Percentiles rank a stretch among this genome's conserved stretches.
Conservation (phyloP, 2,888 invertebrate genomes). For the Drosophila parthenogenetica region DNA sequence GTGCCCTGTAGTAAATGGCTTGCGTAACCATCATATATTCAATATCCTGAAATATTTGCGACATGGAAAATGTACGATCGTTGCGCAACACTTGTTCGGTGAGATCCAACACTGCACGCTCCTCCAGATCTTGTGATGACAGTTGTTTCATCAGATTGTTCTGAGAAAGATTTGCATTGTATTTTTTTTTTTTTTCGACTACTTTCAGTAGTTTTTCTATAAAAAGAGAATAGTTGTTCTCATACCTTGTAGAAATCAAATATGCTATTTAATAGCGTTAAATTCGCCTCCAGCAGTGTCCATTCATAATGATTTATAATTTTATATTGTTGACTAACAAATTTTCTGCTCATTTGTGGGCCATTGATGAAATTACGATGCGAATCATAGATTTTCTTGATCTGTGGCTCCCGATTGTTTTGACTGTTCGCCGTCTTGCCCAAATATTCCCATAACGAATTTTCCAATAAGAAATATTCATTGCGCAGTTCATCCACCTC, state of each 20-base stretch:
- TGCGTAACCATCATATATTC: conserved; percentile 88
- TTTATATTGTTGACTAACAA: conserved; percentile 73
- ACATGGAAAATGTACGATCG: conserved; percentile 86
- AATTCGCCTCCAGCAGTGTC: conserved; percentile 87
- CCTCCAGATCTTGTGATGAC: conserved; percentile 84
- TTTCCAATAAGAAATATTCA: conserved; percentile 87
- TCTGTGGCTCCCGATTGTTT: conserved; percentile 72
- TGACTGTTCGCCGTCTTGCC: conserved; percentile 64
- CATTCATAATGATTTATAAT: conserved; percentile 87
- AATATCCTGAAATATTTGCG: conserved; percentile 87
- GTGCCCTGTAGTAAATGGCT: conserved; percentile 88
- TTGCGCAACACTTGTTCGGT: conserved; percentile 89
- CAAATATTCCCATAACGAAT: conserved; percentile 82
- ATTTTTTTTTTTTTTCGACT: neutral
- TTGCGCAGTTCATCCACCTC: conserved; percentile 87
- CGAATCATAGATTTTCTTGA: conserved; percentile 82
- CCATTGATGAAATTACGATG: conserved; percentile 78
- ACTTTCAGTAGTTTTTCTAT: no score
- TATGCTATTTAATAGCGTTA: conserved; percentile 88
- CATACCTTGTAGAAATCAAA: conserved; percentile 89
- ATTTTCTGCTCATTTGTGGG: conserved; percentile 58
- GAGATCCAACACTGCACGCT: conserved; percentile 88
- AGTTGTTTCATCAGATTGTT: conserved; percentile 57
- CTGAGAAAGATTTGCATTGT: conserved; percentile 37
- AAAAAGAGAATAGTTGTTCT: conserved; percentile 14